Evolutionary conservation across 2,888 invertebrate species (phyloP).

Genomic region (Lymantria monacha): DNA sequence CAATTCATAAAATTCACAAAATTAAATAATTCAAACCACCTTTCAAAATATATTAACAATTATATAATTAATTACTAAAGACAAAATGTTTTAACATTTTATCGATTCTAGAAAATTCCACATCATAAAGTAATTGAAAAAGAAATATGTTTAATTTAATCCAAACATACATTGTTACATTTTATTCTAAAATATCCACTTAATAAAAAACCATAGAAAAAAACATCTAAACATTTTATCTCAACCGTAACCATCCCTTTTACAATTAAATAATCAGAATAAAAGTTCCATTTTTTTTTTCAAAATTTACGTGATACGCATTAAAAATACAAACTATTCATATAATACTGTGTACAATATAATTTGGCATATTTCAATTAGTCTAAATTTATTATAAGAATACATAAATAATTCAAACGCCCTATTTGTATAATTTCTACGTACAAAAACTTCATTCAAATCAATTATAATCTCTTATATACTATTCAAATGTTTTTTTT

Average conservation of each 20-base stretch:
- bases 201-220: too few relatives aligned
- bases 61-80: too few relatives aligned
- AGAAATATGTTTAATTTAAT: too few relatives aligned
- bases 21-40: too few relatives aligned
- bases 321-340: constrained; percentile 20
- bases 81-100: too few relatives aligned
- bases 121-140: too few relatives aligned
- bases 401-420: constrained; percentile 27
- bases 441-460: constrained; percentile 32
- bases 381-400: constrained; percentile 26
- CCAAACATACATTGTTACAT: too few relatives aligned
- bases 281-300: neutral
- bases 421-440: constrained; percentile 34
- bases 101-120: too few relatives aligned
- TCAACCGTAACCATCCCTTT: neutral
- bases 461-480: constrained; percentile 21
- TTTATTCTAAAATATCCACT: too few relatives aligned
- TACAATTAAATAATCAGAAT: neutral
- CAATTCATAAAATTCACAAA: too few relatives aligned
- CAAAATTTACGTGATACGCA: constrained; percentile 26
- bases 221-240: too few relatives aligned
- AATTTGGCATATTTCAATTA: constrained; percentile 34
- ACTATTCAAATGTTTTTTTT: constrained; percentile 17
- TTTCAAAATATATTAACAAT: too few relatives aligned
- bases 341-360: constrained; percentile 31